Evolutionary conservation across 2,797 vertebrate genomes (phyloP).

Genomic region (Pelobates cultripes): DNA sequence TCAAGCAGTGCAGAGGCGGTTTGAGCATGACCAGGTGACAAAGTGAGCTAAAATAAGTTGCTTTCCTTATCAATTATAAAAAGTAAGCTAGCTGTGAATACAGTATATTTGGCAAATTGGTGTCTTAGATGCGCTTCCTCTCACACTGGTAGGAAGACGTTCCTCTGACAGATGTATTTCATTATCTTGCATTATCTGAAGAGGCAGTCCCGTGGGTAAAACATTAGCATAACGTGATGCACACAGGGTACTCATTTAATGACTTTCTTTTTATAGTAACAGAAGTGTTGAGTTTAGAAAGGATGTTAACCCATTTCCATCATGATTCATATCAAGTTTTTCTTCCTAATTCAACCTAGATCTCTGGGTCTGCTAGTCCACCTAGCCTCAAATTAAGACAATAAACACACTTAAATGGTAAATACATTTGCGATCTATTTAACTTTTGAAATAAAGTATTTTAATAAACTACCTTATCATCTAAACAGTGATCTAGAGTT

Average conservation of each 20-base stretch:
- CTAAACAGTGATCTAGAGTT: too few relatives aligned
- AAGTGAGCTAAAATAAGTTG: constrained; percentile 44
- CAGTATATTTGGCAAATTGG: constrained; percentile 39
- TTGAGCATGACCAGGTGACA: constrained; percentile 19
- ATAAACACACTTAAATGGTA: too few relatives aligned
- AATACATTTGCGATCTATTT: too few relatives aligned
- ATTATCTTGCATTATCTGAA: constrained; percentile 50
- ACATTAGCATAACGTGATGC: constrained; percentile 48
- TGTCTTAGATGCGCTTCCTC: constrained; percentile 42
- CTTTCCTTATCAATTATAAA: constrained; percentile 46
- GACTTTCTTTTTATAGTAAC: constrained; percentile 49
- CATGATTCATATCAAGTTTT: constrained; percentile 9
- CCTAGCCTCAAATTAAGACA: too few relatives aligned
- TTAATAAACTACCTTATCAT: too few relatives aligned
- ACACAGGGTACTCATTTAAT: constrained; percentile 51
- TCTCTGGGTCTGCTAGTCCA: too few relatives aligned
- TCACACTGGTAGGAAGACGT: constrained; percentile 34
- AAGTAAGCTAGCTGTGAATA: constrained; percentile 29
- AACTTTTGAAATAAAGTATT: too few relatives aligned
- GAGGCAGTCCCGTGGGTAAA: constrained; percentile 42
- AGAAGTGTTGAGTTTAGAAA: constrained; percentile 19
- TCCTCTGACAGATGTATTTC: constrained; percentile 51
- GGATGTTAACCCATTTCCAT: constrained; percentile 28
- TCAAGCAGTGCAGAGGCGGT: constrained; percentile 2
- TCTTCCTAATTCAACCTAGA: too few relatives aligned